Percentiles rank a stretch among this genome's conserved stretches.
Evolutionary conservation across 2,113 vertebrate genomes (phyloP).

Genomic region (Tetrao urogallus): DNA sequence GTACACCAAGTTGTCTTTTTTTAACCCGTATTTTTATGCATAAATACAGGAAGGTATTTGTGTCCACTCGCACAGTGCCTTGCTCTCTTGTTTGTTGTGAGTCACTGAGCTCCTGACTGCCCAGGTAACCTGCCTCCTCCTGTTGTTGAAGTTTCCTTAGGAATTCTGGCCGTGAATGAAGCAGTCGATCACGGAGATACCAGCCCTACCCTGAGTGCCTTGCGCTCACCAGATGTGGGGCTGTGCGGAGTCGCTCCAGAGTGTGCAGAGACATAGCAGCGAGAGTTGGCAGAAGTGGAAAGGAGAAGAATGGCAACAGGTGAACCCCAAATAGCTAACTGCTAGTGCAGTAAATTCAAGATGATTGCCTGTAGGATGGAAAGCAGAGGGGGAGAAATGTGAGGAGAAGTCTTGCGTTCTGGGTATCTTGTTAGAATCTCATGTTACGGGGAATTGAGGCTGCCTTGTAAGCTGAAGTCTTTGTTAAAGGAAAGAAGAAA

Average conservation of each 20-base stretch:
- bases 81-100: not conserved
- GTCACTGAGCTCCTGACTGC: not conserved
- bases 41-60: not conserved
- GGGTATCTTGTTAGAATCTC: not conserved
- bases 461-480: too few species aligned
- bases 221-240: constrained; percentile 86
- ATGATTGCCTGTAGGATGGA: not conserved
- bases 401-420: not conserved
- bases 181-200: constrained; percentile 86
- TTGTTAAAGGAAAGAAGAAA: too few species aligned
- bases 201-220: constrained; percentile 81
- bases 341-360: not conserved
- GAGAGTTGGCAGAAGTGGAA: constrained; percentile 84
- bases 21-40: too few species aligned
- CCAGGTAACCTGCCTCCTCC: not conserved
- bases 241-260: constrained; percentile 94
- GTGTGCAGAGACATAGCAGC: constrained; percentile 88
- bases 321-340: constrained; percentile 50
- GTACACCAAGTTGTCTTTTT: too few species aligned
- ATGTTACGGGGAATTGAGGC: not conserved
- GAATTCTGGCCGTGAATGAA: constrained; percentile 90
- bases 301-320: constrained; percentile 82
- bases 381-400: not conserved
- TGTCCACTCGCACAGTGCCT: not conserved
- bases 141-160: constrained; percentile 85